Evolutionary conservation across 2,888 invertebrate genomes (phyloP), one percentile per base, ranked within the genome.

Genomic region (Ceramica pisi): DNA sequence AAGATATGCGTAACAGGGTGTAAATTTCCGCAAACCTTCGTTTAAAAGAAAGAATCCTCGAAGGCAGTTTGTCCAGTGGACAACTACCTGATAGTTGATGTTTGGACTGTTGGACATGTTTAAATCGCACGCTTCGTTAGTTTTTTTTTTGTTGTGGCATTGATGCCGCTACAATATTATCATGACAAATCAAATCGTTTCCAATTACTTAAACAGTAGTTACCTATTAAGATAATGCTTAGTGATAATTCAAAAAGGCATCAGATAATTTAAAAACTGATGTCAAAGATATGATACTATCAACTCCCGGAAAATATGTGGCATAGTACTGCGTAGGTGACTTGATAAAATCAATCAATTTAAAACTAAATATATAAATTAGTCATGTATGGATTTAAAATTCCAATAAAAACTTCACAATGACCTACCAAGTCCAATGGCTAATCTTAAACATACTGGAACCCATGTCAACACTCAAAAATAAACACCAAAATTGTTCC

Each of bases 251-350:
- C 0, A 16, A 21, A 23, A n/a, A 21, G 16, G 38, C n/a, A 59
- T 48, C 48, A 56, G 23, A 41, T n/a, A 55, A 53, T 41, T 1
- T 57, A 21, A 1, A 35, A 21, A 26, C 50, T 55, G 67, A 67
- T 56, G 53, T 35, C 8, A 4, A 21, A 12, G 75, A 67, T 74
- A 61, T 0, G 5, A 9, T 44, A n/a, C 67, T 56, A 67, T 74
- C 60, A 3, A 8, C 14, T 55, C 44, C 67, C 53, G 67, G 44
- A 60, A 61, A 74, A 48, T 10, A 14, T 55, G 19, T 16, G 21
- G 14, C 16, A 31, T 12, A 16, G 9, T n/a, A 21, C 12, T 41
- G 26, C 41, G 53, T 41, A 46, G 7, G 16, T 19, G 5, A 23
- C 3, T 71, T 31, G 38, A 38, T 71, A 50, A 41, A 21, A 31